Percentiles rank a stretch among this genome's conserved stretches.
These are phyloP conservation scores for Eumaeus atala DNA, from an alignment of 1,140 invertebrate genomes.

Conservation along the genomic window DNA sequence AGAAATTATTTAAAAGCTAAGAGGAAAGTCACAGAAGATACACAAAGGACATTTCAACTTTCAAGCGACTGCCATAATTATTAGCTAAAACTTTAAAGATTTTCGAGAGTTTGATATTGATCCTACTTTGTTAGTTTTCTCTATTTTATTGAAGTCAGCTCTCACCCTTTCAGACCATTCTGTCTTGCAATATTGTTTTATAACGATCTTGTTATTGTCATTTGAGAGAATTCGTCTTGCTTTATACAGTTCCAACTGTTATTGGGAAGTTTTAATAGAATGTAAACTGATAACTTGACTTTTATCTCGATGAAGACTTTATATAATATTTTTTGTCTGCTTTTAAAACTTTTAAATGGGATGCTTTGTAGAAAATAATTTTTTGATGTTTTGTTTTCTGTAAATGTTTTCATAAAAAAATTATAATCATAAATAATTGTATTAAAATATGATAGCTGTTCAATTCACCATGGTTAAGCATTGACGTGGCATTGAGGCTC, in stretches of 20 bases:
- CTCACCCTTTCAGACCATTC: not conserved
- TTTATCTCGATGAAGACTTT: not conserved
- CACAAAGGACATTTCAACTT: slow-evolving; percentile 9
- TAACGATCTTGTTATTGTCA: slow-evolving; percentile 16
- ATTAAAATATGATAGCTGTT: no score
- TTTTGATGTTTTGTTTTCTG: no score
- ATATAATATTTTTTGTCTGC: slow-evolving; percentile 2
- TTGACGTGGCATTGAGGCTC: no score
- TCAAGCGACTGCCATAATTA: slow-evolving; percentile 10
- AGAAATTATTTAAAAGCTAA: slow-evolving; percentile 8
- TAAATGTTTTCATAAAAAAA: no score
- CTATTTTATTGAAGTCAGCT: slow-evolving; percentile 6
- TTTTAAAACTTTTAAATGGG: slow-evolving; percentile 3
- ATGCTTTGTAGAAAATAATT: not conserved
- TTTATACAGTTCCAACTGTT: slow-evolving; percentile 10
- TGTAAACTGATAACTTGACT: slow-evolving; percentile 13
- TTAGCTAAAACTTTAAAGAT: slow-evolving; percentile 9
- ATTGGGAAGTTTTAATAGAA: slow-evolving; percentile 16
- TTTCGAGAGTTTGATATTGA: slow-evolving; percentile 6
- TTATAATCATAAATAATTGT: no score
- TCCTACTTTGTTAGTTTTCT: slow-evolving; percentile 8
- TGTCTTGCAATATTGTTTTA: slow-evolving; percentile 13
- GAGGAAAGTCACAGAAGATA: slow-evolving; percentile 2
- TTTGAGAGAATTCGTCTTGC: slow-evolving; percentile 10
- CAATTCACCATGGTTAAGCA: no score